Conservation (phyloP, 2,888 invertebrate species). For the Antitype chi region DNA sequence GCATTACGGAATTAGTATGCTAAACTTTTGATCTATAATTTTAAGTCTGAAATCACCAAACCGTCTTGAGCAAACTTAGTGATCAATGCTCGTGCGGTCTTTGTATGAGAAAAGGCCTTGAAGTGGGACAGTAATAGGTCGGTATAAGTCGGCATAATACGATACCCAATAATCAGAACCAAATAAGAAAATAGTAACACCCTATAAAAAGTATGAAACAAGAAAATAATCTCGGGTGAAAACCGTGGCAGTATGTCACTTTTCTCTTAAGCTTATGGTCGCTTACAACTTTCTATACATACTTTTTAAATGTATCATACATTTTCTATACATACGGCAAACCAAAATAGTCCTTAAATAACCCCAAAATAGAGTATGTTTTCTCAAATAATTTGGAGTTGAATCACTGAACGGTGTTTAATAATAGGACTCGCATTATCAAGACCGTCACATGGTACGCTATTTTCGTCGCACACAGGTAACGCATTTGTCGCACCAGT, state of each 20-base stretch:
- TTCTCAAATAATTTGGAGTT: background rate
- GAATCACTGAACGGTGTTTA: background rate
- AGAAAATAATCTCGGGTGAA: too few species aligned
- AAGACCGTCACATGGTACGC: background rate
- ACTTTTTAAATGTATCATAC: too few species aligned
- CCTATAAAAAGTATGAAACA: too few species aligned
- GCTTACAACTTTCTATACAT: too few species aligned
- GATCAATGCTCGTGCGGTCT: background rate
- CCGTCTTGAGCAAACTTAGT: background rate
- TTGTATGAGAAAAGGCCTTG: background rate
- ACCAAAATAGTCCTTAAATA: background rate
- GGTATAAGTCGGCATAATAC: background rate
- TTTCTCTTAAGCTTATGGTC: too few species aligned
- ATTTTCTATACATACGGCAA: background rate
- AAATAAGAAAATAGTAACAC: background rate
- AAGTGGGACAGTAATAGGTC: background rate
- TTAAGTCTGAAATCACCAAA: too few species aligned
- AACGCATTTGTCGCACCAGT: constrained; percentile 29
- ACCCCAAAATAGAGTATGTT: background rate
- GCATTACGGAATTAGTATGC: too few species aligned
- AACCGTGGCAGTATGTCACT: too few species aligned
- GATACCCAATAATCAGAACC: background rate
- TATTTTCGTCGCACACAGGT: constrained; percentile 45
- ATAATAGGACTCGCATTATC: constrained; percentile 1
- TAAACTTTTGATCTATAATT: too few species aligned